phyloP scores from a whole-genome alignment of 2,113 vertebrate genomes.

The Sinocyclocheilus rhinocerous region DNA sequence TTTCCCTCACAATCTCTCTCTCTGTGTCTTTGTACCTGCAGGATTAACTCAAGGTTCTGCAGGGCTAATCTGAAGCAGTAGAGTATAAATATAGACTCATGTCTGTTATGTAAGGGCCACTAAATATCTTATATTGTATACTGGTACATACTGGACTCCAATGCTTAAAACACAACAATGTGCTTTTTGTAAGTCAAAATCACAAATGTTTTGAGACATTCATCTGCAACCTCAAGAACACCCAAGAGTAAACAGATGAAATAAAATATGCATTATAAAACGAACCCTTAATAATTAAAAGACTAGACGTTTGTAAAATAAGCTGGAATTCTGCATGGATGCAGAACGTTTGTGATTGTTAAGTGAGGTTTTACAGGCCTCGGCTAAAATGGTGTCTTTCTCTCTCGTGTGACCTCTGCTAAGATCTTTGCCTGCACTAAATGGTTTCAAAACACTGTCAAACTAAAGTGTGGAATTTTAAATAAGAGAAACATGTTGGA shows the following conservation, averaged over 20 bases:
- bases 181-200: not conserved
- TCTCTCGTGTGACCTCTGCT: not conserved
- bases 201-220: not conserved
- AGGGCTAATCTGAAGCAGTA: conserved; percentile 24
- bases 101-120: conserved; percentile 32
- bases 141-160: not conserved
- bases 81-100: conserved; percentile 34
- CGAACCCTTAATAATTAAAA: not conserved
- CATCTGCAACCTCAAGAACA: not conserved
- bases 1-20: not conserved
- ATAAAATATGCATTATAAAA: not conserved
- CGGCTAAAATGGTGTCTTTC: not conserved
- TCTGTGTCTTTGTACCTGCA: conserved; percentile 14
- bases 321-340: not conserved
- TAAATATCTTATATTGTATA: conserved; percentile 20
- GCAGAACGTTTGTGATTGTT: not conserved
- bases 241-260: not conserved
- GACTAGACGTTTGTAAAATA: not conserved
- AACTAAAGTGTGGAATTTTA: not conserved
- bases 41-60: conserved; percentile 35
- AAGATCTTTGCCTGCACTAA: not conserved
- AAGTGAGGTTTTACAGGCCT: not conserved
- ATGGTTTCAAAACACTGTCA: not conserved
- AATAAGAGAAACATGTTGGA: not conserved
- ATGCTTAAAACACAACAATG: not conserved